These are phyloP conservation scores for Ovis canadensis DNA, from an alignment of 2,113 vertebrate species.

Conservation along the genomic window DNA sequence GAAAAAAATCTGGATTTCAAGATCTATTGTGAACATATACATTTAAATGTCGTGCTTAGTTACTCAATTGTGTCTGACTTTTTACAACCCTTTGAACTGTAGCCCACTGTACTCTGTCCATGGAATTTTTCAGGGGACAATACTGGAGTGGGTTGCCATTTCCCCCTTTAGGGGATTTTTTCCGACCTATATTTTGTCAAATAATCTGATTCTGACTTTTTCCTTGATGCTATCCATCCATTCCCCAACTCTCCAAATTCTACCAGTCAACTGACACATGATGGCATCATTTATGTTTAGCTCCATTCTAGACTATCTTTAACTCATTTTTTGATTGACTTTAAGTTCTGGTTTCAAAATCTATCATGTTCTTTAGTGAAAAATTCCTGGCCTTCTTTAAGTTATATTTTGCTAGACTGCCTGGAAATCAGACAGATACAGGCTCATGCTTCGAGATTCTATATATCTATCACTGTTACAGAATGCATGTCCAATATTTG, in stretches of 20 bases:
- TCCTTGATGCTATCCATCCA: not conserved
- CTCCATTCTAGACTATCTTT: not conserved
- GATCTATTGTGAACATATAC: not conserved
- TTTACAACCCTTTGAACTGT: not conserved
- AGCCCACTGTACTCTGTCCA: not conserved
- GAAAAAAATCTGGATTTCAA: not conserved
- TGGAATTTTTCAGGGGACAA: not conserved
- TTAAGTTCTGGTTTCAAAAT: not conserved
- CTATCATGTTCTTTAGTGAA: not conserved
- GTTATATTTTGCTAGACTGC: not conserved
- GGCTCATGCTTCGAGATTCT: not conserved
- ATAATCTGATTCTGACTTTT: not conserved
- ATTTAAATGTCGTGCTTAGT: not conserved
- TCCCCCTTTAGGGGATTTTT: not conserved
- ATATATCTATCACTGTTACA: not conserved
- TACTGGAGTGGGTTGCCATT: not conserved
- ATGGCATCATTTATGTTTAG: not conserved
- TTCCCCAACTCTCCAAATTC: not conserved
- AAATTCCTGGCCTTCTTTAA: not conserved
- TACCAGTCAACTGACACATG: not conserved
- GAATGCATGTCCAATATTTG: not conserved
- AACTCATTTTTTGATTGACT: not conserved
- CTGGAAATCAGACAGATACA: not conserved
- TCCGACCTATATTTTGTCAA: not conserved
- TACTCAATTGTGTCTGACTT: not conserved